Evolutionary conservation across 2,113 vertebrate species (phyloP), one percentile per base, ranked within the genome.

Genomic region (Trochalopteron elliotii): DNA sequence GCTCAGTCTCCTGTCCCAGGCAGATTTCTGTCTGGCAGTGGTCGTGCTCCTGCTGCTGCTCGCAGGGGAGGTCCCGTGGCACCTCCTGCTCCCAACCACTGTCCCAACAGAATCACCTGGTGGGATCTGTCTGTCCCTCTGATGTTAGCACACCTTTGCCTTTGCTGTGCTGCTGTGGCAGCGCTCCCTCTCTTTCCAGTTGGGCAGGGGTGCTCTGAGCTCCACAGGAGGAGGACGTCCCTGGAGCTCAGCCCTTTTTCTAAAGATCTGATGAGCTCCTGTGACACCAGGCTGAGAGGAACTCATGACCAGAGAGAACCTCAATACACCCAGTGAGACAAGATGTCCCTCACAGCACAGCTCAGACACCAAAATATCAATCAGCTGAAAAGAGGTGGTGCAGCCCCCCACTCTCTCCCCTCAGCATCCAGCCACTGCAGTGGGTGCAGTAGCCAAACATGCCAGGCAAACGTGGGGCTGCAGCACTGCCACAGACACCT

Each of bases 361-460:
- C 47, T 87, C 33, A 40, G 53, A 33, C 28, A 44, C 31, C 2
- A 2, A 53, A 93, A 81, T 1, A 19, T 0, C 12, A 12, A 12
- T 3, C 7, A 27, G 28, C 17, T 47, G 7, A 56, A 42, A 35
- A 0, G 2, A 59, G 15, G 4, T 1, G 17, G 3, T 27, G 44
- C 49, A 76, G 30, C 5, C 5, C 56, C 3, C 1, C 10, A 0
- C 2, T 10, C 52, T 10, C 52, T 11, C 3, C 18, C 22, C 17
- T 28, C 0, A 0, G 15, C 65, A 70, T 14, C 20, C 37, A 65
- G 28, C n/a, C 74, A 42, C 23, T 0, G 0, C 42, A 45, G 53
- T 0, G 0, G 24, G 5, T 24, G 15, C 3, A 1, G 37, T 1
- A 87, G 37, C n/a, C 6, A 1, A 85, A 79, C 55, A 37, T 0